These are phyloP conservation scores for Phoronis australis DNA, from an alignment of 2,888 invertebrate species.

Conservation along the genomic window DNA sequence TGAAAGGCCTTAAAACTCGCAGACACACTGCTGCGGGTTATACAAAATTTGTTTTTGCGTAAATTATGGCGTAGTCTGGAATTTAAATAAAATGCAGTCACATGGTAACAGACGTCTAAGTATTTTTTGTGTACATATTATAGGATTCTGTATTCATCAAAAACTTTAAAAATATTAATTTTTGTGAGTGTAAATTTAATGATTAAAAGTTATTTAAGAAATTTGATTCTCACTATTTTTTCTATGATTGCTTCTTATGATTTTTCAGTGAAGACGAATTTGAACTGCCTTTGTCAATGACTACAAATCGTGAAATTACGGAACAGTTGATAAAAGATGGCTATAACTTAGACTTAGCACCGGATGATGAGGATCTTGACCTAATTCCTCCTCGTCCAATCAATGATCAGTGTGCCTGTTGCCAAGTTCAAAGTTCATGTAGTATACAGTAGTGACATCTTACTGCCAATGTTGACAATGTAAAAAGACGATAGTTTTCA, in stretches of 20 bases:
- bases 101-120: no score
- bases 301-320: slow-evolving; percentile 57
- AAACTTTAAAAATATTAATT: no score
- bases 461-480: not conserved
- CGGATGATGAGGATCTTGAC: slow-evolving; percentile 57
- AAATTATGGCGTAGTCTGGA: no score
- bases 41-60: no score
- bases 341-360: slow-evolving; percentile 60
- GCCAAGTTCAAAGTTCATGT: slow-evolving; percentile 30
- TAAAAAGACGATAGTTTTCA: not conserved
- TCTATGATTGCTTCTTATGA: not conserved
- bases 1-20: no score
- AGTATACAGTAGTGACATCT: slow-evolving; percentile 14
- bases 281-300: slow-evolving; percentile 53
- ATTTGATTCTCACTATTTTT: not conserved
- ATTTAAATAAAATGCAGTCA: no score
- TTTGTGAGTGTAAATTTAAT: no score
- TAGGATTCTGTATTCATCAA: no score
- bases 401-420: slow-evolving; percentile 54
- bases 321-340: slow-evolving; percentile 60
- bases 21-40: no score
- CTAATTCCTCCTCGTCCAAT: slow-evolving; percentile 54
- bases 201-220: slow-evolving; percentile 2
- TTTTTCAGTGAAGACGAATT: slow-evolving; percentile 49
- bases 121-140: no score